phyloP scores from a whole-genome alignment of 2,113 vertebrate genomes.

The Ammospiza nelsoni region DNA sequence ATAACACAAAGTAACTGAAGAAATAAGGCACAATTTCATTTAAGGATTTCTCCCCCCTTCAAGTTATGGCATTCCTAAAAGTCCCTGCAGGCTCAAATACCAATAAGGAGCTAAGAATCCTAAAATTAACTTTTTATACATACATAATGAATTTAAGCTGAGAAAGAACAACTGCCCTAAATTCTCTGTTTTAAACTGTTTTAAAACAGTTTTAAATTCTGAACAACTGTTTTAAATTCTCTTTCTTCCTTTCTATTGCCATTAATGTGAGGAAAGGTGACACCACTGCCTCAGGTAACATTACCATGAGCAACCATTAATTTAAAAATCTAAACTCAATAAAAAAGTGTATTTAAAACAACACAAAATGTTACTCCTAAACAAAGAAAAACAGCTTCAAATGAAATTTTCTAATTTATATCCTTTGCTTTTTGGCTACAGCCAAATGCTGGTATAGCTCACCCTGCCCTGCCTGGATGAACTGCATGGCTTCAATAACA shows the following conservation, averaged over 20 bases:
- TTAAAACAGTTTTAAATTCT: too few relatives aligned
- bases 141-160: not conserved
- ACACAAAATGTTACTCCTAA: not conserved
- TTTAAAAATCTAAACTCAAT: not conserved
- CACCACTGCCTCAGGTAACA: not conserved
- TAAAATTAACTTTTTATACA: not conserved
- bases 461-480: not conserved
- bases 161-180: not conserved
- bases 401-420: not conserved
- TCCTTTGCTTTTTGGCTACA: not conserved
- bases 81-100: not conserved
- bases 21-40: not conserved
- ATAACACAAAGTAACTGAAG: not conserved
- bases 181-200: not conserved
- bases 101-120: not conserved
- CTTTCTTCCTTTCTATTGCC: not conserved
- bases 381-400: not conserved
- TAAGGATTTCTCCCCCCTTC: fast-evolving
- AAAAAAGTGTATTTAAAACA: not conserved
- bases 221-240: not conserved
- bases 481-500: not conserved
- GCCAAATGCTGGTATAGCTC: not conserved
- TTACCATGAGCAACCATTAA: not conserved
- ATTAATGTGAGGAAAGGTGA: not conserved
- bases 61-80: not conserved